A percentile compares a stretch with the other conserved stretches of the same genome.
Evolutionary conservation across 2,888 invertebrate species (phyloP).

Genomic region (Ligdia adustata): DNA sequence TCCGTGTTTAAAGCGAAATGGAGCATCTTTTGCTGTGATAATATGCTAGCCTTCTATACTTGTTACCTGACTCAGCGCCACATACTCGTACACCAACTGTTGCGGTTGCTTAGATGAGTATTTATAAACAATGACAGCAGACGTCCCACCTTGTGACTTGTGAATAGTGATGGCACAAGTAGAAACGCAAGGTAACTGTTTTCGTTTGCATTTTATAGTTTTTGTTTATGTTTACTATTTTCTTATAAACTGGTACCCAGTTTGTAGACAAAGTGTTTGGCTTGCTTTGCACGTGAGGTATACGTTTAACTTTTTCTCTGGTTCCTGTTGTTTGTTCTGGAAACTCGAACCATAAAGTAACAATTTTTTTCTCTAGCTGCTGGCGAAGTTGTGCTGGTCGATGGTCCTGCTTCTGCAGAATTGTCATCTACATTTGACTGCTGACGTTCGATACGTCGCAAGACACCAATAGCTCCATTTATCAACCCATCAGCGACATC

Average conservation of each 20-base stretch:
- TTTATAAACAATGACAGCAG: slow-evolving; percentile 33
- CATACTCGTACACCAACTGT: slow-evolving; percentile 4
- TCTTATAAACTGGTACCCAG: neutral
- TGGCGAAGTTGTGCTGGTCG: neutral
- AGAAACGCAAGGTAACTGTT: slow-evolving; percentile 35
- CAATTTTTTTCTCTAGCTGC: slow-evolving; percentile 9
- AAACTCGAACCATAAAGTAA: slow-evolving; percentile 34
- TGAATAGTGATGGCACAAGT: slow-evolving; percentile 10
- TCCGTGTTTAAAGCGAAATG: neutral
- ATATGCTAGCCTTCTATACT: neutral
- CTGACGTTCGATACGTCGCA: neutral
- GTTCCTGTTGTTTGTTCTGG: neutral
- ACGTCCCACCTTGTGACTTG: slow-evolving; percentile 36
- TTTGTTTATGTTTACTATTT: slow-evolving; percentile 35
- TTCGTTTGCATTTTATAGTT: slow-evolving; percentile 34
- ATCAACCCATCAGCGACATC: neutral
- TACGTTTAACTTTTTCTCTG: slow-evolving; percentile 1
- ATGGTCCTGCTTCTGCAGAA: neutral
- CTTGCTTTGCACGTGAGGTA: slow-evolving; percentile 8
- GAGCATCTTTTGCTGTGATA: neutral
- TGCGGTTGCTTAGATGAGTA: slow-evolving; percentile 32
- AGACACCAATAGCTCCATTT: neutral
- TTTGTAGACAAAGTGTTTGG: slow-evolving; percentile 1
- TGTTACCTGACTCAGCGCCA: neutral
- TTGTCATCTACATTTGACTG: neutral